phyloP scores from a whole-genome alignment of 2,113 vertebrate species.

The Catharus fuscescens region DNA sequence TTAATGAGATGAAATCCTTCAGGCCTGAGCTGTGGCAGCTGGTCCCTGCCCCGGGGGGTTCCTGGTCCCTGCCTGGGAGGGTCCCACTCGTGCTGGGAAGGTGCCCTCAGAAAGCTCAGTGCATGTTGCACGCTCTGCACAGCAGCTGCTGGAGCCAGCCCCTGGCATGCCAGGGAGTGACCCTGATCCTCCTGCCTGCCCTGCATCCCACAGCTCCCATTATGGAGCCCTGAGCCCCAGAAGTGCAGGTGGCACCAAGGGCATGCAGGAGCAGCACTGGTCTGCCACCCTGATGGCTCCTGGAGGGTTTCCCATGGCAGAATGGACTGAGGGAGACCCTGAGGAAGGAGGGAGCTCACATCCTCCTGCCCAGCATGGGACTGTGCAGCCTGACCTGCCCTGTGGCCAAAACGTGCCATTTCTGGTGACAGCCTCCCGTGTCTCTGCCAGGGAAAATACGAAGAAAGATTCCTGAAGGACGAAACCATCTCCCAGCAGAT shows the following conservation, averaged over 20 bases:
- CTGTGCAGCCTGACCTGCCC: not conserved
- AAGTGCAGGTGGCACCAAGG: not conserved
- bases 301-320: not conserved
- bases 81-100: not conserved
- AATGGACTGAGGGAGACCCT: not conserved
- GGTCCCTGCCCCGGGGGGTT: not conserved
- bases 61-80: not conserved
- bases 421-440: not conserved
- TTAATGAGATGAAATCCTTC: conserved; percentile 23
- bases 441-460: conserved; percentile 78
- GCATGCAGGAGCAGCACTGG: accelerated
- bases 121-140: accelerated
- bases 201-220: not conserved
- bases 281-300: not conserved
- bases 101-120: not conserved
- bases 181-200: accelerated
- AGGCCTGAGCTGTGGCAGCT: not conserved
- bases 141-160: not conserved
- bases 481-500: conserved; percentile 74
- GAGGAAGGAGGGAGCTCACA: not conserved
- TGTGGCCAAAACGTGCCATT: accelerated
- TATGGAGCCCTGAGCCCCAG: accelerated
- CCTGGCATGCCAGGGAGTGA: not conserved
- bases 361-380: accelerated
- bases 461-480: conserved; percentile 80